phyloP scores from a whole-genome alignment of 2,888 invertebrate species.

The Pilophorus perplexus region DNA sequence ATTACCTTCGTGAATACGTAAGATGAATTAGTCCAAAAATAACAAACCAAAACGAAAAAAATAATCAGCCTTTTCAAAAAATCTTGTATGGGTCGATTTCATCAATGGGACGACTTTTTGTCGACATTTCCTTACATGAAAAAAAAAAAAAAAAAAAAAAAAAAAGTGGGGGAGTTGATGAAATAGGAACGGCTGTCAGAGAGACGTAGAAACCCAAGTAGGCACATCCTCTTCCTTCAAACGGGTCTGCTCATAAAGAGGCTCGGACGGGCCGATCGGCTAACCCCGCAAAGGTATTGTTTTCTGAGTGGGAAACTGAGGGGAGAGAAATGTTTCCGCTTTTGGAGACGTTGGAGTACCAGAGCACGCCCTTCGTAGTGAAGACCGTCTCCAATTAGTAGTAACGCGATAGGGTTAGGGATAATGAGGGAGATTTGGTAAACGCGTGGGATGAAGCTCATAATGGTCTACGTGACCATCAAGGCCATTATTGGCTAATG shows the following conservation, averaged over 20 bases:
- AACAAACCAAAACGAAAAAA: too few relatives aligned
- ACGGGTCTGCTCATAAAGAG: background rate
- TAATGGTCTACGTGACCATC: slow-evolving; percentile 18
- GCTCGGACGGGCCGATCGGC: background rate
- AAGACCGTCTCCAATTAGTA: slow-evolving; percentile 16
- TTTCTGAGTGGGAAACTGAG: slow-evolving; percentile 11
- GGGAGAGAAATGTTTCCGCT: slow-evolving; percentile 22
- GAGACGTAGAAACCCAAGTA: slow-evolving; percentile 31
- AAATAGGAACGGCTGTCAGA: slow-evolving; percentile 16
- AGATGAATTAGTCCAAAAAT: too few relatives aligned
- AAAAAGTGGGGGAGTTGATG: too few relatives aligned
- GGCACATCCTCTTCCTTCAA: slow-evolving; percentile 23
- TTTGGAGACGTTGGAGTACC: slow-evolving; percentile 13
- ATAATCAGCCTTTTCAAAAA: too few relatives aligned
- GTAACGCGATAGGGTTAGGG: slow-evolving; percentile 29
- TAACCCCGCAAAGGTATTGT: slow-evolving; percentile 5
- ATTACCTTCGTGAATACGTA: too few relatives aligned
- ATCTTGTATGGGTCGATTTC: too few relatives aligned
- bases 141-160: too few relatives aligned
- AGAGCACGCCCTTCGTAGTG: background rate
- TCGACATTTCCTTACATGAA: too few relatives aligned
- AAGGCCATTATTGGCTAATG: slow-evolving; percentile 33
- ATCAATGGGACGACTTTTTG: too few relatives aligned
- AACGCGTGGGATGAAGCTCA: slow-evolving; percentile 19
- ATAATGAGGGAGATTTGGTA: slow-evolving; percentile 16